These are phyloP conservation scores for Ricordea florida DNA, from an alignment of 92 coral and sea anemone species.

Conservation along the genomic window DNA sequence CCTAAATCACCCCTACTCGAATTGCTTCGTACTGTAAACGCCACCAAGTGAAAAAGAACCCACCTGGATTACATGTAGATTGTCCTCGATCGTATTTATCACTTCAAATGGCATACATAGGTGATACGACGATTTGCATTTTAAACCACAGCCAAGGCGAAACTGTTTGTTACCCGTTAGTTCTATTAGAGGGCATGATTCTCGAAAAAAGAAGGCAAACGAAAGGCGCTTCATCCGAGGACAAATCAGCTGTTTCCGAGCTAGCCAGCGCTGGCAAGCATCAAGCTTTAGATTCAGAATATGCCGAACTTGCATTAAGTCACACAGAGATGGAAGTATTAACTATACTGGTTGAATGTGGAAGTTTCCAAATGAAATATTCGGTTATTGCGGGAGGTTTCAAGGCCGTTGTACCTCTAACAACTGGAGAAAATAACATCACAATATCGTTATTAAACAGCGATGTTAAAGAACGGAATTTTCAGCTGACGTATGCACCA, in stretches of 20 bases:
- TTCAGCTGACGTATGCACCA: slow-evolving; percentile 46
- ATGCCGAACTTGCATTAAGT: neutral
- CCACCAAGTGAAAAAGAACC: no score
- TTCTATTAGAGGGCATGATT: slow-evolving; percentile 71
- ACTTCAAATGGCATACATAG: no score
- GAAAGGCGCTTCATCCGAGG: neutral
- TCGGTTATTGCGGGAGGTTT: slow-evolving; percentile 75
- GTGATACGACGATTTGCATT: slow-evolving; percentile 7
- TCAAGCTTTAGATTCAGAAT: neutral
- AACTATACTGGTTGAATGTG: slow-evolving; percentile 48
- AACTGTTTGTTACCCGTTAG: slow-evolving; percentile 74
- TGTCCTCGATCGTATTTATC: no score
- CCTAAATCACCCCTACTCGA: no score
- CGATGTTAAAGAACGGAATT: slow-evolving; percentile 11
- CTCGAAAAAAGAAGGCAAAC: neutral
- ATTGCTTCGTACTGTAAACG: no score
- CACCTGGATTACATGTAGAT: no score
- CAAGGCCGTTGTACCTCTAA: slow-evolving; percentile 71
- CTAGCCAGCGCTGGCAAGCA: neutral
- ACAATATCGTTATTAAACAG: slow-evolving; percentile 34
- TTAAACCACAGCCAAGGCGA: slow-evolving; percentile 63
- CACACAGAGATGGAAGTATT: neutral
- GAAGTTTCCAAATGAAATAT: slow-evolving; percentile 57
- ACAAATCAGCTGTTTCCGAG: neutral
- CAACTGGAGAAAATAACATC: slow-evolving; percentile 68